Evolutionary conservation across 2,113 vertebrate species (phyloP), one percentile per base, ranked within the genome.

Genomic region (Pica pica): DNA sequence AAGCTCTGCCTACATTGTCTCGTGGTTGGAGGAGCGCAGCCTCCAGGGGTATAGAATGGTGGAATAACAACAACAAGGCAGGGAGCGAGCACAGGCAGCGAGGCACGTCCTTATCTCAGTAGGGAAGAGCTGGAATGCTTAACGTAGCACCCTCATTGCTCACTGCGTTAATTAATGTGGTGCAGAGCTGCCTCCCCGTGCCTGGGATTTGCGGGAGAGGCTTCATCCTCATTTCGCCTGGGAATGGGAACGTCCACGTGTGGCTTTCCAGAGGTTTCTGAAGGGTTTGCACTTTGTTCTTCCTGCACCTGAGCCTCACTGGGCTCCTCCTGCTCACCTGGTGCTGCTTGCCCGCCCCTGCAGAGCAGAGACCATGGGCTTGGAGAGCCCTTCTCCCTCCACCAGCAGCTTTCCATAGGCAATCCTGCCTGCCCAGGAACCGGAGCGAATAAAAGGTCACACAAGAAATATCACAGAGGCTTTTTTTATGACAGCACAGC

Each of bases 171-270:
- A 69, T 87, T 75, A 83, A 13, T 3, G 14, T n/a, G 14, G 33
- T 0, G 1, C 61, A 33, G 74, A 73, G 63, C 61, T 79, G 65
- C 76, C 67, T 75, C 1, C 3, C 63, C 6, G 0, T 85, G 44
- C 44, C 26, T 24, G 19, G 22, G 50, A 16, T 26, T 47, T 64
- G 30, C 7, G 10, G 76, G 76, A 61, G 39, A 74, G 61, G 57
- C 37, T 60, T 30, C 7, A 0, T 68, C 35, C 82, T 52, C 10
- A 0, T 79, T 65, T 53, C 46, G 8, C 19, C 61, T n/a, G 42
- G 30, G 28, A 49, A 24, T 3, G 44, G 61, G 63, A 27, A 2
- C 1, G 0, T 20, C 35, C 2, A 0, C 0, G 0, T 20, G 41
- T 24, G 77, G 4, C n/a, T 53, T 23, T 26, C 65, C 44, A 46